These are phyloP conservation scores for Hedychridium roseum DNA, from an alignment of 2,888 invertebrate species.

Conservation along the genomic window DNA sequence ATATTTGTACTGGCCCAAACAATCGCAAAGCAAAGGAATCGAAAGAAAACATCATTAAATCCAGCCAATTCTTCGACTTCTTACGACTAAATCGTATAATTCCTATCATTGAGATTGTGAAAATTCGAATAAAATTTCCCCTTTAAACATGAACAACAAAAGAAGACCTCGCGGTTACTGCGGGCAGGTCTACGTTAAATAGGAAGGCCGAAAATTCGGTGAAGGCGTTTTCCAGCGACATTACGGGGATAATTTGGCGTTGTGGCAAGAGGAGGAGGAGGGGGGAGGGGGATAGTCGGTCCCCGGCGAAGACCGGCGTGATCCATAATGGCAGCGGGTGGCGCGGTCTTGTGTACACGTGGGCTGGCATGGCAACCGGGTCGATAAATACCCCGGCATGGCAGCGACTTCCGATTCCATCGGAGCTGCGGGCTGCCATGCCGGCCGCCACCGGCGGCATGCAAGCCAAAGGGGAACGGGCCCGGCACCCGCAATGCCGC, in stretches of 20 bases:
- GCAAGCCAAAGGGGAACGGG: too few relatives aligned
- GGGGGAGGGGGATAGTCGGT: not conserved
- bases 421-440: constrained; percentile 31
- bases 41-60: too few relatives aligned
- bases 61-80: too few relatives aligned
- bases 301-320: constrained; percentile 34
- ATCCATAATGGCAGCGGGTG: constrained; percentile 45
- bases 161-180: not conserved
- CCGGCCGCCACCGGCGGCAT: constrained; percentile 21
- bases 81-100: too few relatives aligned
- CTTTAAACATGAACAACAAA: too few relatives aligned
- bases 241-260: too few relatives aligned
- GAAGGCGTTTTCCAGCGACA: too few relatives aligned
- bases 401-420: constrained; percentile 46
- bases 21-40: too few relatives aligned
- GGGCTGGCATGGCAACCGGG: constrained; percentile 63
- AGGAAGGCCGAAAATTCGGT: too few relatives aligned
- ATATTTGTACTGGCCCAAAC: too few relatives aligned
- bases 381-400: constrained; percentile 57
- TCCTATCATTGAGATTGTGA: too few relatives aligned
- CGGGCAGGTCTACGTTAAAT: constrained; percentile 14
- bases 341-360: constrained; percentile 55
- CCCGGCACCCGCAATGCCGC: constrained; percentile 28
- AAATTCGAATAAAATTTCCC: too few relatives aligned
- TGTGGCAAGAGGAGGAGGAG: not conserved